A percentile compares a stretch with the other conserved stretches of the same genome.
Conservation (phyloP, 2,888 invertebrate species). For the Andrena dorsata region DNA sequence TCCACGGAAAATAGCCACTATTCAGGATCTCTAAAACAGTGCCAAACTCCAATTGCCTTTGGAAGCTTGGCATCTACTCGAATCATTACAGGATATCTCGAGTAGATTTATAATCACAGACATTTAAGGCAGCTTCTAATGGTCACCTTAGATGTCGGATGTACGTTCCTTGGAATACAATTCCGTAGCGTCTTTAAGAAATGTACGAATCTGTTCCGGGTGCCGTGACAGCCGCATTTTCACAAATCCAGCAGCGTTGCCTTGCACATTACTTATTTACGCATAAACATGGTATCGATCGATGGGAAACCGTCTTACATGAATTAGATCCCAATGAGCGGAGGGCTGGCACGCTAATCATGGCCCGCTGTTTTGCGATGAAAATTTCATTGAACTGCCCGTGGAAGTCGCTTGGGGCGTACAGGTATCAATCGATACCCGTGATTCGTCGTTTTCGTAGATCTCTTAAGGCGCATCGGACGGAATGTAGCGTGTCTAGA, state of each 20-base stretch:
- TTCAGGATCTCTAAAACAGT: constrained; percentile 1
- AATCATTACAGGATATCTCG: neutral
- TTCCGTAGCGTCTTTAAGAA: constrained; percentile 60
- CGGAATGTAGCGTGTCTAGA: constrained; percentile 33
- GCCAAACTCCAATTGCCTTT: too few species aligned
- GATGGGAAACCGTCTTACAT: neutral
- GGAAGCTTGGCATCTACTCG: too few species aligned
- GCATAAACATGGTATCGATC: constrained; percentile 10
- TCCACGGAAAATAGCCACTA: too few species aligned
- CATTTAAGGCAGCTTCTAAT: neutral
- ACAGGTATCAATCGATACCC: constrained; percentile 52
- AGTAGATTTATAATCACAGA: neutral
- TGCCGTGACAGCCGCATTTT: neutral
- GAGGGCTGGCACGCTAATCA: constrained; percentile 20
- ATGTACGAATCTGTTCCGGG: constrained; percentile 46
- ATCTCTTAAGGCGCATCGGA: constrained; percentile 66
- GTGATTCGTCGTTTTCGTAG: constrained; percentile 46
- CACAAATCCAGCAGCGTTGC: neutral
- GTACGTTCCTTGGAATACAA: neutral
- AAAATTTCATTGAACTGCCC: constrained; percentile 27
- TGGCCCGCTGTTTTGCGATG: neutral
- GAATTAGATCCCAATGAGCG: constrained; percentile 16
- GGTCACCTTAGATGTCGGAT: neutral
- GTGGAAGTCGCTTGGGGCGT: neutral
- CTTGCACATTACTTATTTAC: neutral